Evolutionary conservation across 2,113 vertebrate species (phyloP).

Genomic region (Poecile atricapillus): DNA sequence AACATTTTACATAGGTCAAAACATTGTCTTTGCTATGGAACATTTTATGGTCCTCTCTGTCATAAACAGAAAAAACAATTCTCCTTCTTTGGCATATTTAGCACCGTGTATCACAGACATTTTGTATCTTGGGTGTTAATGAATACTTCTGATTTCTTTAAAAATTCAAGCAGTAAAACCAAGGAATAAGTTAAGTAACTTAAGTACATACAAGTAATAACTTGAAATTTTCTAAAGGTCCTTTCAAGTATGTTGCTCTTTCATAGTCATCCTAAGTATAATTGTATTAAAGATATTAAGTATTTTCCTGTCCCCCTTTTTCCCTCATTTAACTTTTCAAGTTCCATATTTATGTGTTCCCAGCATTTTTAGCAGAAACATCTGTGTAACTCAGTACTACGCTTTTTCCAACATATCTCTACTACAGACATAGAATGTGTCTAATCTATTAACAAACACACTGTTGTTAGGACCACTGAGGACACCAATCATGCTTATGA

Average conservation of each 20-base stretch:
- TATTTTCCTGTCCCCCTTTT: neutral
- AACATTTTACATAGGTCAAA: neutral
- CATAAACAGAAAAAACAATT: neutral
- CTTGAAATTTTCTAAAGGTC: neutral
- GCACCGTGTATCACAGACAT: too few species aligned
- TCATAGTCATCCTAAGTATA: accelerated
- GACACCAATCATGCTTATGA: neutral
- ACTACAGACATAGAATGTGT: neutral
- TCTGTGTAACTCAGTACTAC: neutral
- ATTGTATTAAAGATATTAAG: neutral
- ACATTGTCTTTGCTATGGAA: neutral
- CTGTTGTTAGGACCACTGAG: neutral
- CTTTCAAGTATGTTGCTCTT: neutral
- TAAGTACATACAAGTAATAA: neutral
- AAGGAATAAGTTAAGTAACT: neutral
- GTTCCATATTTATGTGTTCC: neutral
- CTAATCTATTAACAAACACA: neutral
- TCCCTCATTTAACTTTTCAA: neutral
- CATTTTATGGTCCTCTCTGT: neutral
- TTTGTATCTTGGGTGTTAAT: accelerated
- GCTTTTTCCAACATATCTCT: neutral
- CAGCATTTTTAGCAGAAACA: neutral
- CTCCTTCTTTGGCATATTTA: neutral
- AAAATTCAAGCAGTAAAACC: neutral
- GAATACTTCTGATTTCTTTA: neutral